Conservation (phyloP, 2,113 vertebrate species). For the Podilymbus podiceps region DNA sequence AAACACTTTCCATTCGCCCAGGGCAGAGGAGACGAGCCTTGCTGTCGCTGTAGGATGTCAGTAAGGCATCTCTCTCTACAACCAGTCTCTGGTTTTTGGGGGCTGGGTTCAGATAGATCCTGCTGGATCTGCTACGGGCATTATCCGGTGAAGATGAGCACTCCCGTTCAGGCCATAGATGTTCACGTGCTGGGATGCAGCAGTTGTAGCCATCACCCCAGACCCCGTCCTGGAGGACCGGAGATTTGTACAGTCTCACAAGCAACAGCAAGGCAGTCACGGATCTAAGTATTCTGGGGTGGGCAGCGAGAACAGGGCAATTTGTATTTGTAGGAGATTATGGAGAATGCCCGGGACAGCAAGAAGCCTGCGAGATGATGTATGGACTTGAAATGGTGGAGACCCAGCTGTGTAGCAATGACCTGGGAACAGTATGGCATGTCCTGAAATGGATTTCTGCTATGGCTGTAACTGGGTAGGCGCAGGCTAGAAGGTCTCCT, state of each 20-base stretch:
- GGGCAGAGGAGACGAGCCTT: not conserved
- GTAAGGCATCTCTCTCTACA: not conserved
- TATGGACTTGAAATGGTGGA: not conserved
- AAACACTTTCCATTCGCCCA: not conserved
- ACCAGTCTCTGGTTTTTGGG: not conserved
- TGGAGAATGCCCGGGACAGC: not conserved
- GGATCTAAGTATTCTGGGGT: not conserved
- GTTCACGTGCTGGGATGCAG: not conserved
- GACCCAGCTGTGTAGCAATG: not conserved
- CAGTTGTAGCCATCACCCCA: not conserved
- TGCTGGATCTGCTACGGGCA: not conserved
- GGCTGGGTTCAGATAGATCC: not conserved
- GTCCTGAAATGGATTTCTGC: not conserved
- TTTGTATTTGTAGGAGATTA: not conserved
- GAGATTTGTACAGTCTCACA: not conserved
- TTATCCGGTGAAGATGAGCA: not conserved
- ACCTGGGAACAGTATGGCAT: not conserved
- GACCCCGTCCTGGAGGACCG: not conserved
- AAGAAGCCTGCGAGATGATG: not conserved
- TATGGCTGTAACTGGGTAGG: not conserved
- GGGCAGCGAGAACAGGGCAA: accelerated
- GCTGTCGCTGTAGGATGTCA: not conserved
- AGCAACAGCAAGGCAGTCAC: not conserved
- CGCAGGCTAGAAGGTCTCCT: not conserved
- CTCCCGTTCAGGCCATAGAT: not conserved